Percentiles rank a stretch among this genome's conserved stretches.
These are phyloP conservation scores for Varecia variegata DNA, from an alignment of 2,797 vertebrate genomes.

Conservation along the genomic window DNA sequence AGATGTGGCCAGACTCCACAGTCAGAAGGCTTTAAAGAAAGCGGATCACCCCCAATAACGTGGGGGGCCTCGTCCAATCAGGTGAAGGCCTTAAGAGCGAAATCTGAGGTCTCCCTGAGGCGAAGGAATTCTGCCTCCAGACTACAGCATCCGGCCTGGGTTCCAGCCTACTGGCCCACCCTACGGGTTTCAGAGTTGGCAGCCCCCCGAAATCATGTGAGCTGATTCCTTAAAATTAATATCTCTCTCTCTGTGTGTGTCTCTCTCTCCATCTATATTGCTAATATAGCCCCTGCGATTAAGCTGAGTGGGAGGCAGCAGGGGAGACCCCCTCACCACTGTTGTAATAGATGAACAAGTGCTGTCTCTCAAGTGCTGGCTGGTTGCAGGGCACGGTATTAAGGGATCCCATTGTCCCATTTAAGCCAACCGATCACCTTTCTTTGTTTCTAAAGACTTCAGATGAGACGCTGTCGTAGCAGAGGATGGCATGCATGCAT, in stretches of 20 bases:
- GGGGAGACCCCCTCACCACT: not conserved
- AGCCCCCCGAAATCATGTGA: too few relatives aligned
- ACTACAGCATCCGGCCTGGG: fast-evolving
- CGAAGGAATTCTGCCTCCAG: not conserved
- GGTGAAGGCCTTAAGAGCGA: not conserved
- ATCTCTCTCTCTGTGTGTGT: not conserved
- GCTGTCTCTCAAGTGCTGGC: not conserved
- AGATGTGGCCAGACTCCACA: not conserved
- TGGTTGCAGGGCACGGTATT: not conserved
- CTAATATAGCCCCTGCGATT: not conserved
- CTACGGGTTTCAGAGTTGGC: not conserved
- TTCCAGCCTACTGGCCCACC: fast-evolving
- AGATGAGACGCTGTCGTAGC: not conserved
- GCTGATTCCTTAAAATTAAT: not conserved
- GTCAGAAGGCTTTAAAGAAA: not conserved
- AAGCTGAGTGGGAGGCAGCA: not conserved
- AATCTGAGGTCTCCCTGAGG: not conserved
- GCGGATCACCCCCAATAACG: fast-evolving
- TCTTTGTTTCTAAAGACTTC: not conserved
- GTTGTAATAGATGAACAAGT: too few relatives aligned
- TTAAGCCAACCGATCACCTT: not conserved
- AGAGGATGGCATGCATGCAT: not conserved
- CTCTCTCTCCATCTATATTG: not conserved
- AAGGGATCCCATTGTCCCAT: not conserved
- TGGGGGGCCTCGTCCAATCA: not conserved